phyloP scores from a whole-genome alignment of 2,113 vertebrate genomes.

The Brachyhypopomus occidentalis region DNA sequence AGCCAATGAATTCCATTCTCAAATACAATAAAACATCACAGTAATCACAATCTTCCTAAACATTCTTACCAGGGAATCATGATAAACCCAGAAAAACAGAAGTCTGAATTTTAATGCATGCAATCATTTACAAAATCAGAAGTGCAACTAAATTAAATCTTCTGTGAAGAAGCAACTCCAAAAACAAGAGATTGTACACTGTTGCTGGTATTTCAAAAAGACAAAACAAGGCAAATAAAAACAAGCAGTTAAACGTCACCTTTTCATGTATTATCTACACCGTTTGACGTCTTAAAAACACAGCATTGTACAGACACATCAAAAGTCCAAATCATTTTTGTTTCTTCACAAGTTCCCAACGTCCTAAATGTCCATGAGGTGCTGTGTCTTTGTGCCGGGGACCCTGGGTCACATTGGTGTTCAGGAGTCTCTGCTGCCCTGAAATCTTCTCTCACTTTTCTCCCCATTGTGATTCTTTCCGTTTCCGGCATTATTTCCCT shows the following conservation, averaged over 20 bases:
- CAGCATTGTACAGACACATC: neutral
- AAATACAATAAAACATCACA: slow-evolving; percentile 30
- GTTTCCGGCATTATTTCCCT: slow-evolving; percentile 59
- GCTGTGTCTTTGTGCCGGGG: slow-evolving; percentile 3
- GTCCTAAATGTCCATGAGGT: neutral
- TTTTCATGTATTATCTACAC: slow-evolving; percentile 11
- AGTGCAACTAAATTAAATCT: slow-evolving; percentile 24
- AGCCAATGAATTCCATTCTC: slow-evolving; percentile 26
- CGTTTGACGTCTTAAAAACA: slow-evolving; percentile 9
- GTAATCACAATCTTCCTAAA: slow-evolving; percentile 14
- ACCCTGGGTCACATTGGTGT: slow-evolving; percentile 6
- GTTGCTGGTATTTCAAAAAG: slow-evolving; percentile 42
- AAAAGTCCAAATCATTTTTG: neutral
- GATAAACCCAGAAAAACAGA: slow-evolving; percentile 24
- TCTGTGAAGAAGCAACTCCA: slow-evolving; percentile 14
- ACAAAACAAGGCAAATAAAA: slow-evolving; percentile 35
- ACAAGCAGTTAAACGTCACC: slow-evolving; percentile 9
- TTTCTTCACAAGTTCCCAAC: neutral
- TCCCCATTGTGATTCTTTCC: slow-evolving; percentile 63
- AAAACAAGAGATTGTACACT: slow-evolving; percentile 26
- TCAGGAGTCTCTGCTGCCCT: slow-evolving; percentile 48
- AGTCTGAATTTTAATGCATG: slow-evolving; percentile 8
- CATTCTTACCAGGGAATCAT: slow-evolving; percentile 27
- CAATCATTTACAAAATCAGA: slow-evolving; percentile 32
- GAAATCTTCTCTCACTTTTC: slow-evolving; percentile 72